phyloP scores from a whole-genome alignment of 53 echinoderm and acorn worm genomes.

The Holothuria leucospilota region DNA sequence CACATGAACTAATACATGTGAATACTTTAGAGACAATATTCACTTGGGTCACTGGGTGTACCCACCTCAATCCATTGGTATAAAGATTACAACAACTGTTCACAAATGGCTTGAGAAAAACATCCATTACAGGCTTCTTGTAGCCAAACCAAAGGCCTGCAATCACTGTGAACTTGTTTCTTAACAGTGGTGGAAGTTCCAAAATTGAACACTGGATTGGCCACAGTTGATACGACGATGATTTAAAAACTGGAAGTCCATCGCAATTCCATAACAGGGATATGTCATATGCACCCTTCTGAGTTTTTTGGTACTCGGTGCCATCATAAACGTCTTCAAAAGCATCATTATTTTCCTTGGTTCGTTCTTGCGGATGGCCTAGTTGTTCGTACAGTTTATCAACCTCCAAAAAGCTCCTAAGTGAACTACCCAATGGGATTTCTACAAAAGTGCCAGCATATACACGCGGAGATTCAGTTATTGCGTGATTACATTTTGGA shows the following conservation, averaged over 20 bases:
- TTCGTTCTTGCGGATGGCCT: not conserved
- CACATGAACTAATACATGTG: conserved; percentile 42
- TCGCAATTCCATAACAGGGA: not conserved
- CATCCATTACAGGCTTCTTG: conserved; percentile 48
- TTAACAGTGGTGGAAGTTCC: conserved; percentile 62
- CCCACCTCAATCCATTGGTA: conserved; percentile 48
- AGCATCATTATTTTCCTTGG: conserved; percentile 6
- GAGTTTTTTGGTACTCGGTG: not conserved
- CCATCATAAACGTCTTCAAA: conserved; percentile 19
- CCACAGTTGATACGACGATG: conserved; percentile 48
- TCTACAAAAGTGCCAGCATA: conserved; percentile 25
- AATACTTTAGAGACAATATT: conserved; percentile 28
- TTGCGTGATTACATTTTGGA: not conserved
- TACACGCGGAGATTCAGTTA: not conserved
- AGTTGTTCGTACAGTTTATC: conserved; percentile 1
- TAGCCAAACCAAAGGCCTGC: conserved; percentile 67
- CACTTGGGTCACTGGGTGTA: conserved; percentile 14
- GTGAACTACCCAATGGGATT: not conserved
- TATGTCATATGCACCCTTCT: not conserved
- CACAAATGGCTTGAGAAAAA: conserved; percentile 58
- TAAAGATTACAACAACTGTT: conserved; percentile 45
- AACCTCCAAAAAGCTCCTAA: not conserved
- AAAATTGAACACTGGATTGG: conserved; percentile 62
- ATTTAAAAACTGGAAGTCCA: conserved; percentile 69
- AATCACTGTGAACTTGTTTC: conserved; percentile 53